phyloP scores from a whole-genome alignment of 1,140 invertebrate genomes.

The Ostrea edulis region DNA sequence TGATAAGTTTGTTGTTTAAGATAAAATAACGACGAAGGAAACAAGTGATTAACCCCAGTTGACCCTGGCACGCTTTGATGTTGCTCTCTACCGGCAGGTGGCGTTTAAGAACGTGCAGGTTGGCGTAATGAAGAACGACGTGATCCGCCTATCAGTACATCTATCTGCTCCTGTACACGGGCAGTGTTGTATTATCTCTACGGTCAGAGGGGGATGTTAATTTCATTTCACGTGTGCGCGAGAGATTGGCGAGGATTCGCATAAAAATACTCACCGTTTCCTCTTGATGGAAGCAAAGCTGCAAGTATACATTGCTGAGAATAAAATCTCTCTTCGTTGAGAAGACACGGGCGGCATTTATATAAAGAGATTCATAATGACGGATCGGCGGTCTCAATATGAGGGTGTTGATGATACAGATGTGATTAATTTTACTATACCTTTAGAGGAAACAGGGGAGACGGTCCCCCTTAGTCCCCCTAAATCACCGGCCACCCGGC shows the following conservation, averaged over 20 bases:
- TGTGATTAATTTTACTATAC: slow-evolving; percentile 13
- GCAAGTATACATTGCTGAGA: neutral
- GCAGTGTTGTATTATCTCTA: slow-evolving; percentile 13
- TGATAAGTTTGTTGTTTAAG: neutral
- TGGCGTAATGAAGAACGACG: slow-evolving; percentile 16
- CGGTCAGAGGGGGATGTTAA: neutral
- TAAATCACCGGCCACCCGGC: neutral
- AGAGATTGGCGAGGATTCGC: neutral
- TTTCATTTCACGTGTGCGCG: neutral
- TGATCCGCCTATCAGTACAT: neutral
- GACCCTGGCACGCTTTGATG: slow-evolving; percentile 25
- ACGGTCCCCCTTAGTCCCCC: neutral
- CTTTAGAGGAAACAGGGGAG: neutral
- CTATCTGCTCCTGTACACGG: neutral
- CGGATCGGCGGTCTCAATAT: slow-evolving; percentile 27
- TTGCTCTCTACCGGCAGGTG: neutral
- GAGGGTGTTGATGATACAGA: slow-evolving; percentile 21
- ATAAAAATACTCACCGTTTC: neutral
- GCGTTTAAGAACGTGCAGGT: slow-evolving; percentile 8
- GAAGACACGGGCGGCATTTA: neutral
- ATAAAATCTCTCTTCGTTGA: neutral
- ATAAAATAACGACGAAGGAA: neutral
- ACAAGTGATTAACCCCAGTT: neutral
- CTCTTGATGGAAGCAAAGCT: neutral
- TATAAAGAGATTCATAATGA: slow-evolving; percentile 5